These are phyloP conservation scores for Prorops nasuta DNA, from an alignment of 1,140 invertebrate genomes.

Conservation along the genomic window DNA sequence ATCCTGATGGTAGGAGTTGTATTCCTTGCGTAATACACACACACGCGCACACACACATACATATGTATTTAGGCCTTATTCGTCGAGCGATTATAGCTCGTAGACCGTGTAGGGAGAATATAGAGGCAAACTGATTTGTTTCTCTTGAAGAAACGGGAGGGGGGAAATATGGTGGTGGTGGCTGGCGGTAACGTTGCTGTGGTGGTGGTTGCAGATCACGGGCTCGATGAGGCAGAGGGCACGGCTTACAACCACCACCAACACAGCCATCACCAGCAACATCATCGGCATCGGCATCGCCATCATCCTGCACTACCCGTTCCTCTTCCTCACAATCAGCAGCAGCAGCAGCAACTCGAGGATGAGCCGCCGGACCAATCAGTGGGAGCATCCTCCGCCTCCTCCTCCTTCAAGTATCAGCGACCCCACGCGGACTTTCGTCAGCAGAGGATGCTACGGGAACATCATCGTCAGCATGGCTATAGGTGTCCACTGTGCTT, in stretches of 20 bases:
- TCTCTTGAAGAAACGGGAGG: neutral
- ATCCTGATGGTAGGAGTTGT: too few species aligned
- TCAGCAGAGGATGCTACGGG: constrained; percentile 43
- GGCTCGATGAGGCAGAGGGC: constrained; percentile 48
- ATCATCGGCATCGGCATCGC: constrained; percentile 52
- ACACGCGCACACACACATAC: too few species aligned
- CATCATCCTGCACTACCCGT: constrained; percentile 39
- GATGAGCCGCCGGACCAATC: constrained; percentile 25
- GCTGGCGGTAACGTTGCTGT: constrained; percentile 56
- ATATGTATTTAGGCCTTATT: too few species aligned
- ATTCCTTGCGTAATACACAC: too few species aligned
- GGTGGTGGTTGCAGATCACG: constrained; percentile 58
- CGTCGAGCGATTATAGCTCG: too few species aligned
- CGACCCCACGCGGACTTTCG: constrained; percentile 36
- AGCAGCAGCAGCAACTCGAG: constrained; percentile 43
- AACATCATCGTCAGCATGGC: constrained; percentile 41
- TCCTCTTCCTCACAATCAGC: constrained; percentile 43
- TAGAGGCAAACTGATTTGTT: too few species aligned
- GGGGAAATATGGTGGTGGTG: constrained; percentile 34
- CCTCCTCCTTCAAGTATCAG: constrained; percentile 32
- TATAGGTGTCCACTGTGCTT: constrained; percentile 71
- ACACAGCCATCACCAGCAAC: constrained; percentile 53
- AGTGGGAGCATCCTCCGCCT: too few species aligned
- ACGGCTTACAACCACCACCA: constrained; percentile 54
- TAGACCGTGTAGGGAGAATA: too few species aligned